phyloP scores from a whole-genome alignment of 2,888 invertebrate genomes.

The Holacanthella duospinosa region DNA sequence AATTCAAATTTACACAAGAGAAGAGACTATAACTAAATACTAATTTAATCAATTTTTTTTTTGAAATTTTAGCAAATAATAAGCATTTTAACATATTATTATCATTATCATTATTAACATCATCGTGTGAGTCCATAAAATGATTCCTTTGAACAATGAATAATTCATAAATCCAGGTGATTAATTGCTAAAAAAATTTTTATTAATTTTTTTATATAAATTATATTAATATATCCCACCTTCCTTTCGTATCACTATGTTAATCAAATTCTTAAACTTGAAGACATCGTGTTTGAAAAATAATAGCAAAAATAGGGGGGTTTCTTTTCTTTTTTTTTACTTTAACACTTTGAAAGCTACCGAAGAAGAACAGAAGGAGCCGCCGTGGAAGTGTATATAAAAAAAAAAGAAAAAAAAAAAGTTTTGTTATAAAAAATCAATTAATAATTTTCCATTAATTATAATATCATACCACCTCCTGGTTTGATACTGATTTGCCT shows the following conservation, averaged over 20 bases:
- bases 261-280: no score
- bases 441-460: conserved; percentile 20
- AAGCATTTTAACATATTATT: neutral
- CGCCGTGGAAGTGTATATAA: neutral
- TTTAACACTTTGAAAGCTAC: neutral
- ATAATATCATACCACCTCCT: conserved; percentile 1
- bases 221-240: neutral
- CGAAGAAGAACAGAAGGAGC: neutral
- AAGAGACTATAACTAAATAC: no score
- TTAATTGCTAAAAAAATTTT: no score
- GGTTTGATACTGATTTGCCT: neutral
- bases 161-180: conserved; percentile 2
- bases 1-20: neutral
- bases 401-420: neutral
- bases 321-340: neutral
- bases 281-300: neutral
- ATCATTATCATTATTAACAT: neutral
- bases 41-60: no score
- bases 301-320: neutral
- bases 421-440: conserved; percentile 16
- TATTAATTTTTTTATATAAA: no score
- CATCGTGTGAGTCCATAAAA: neutral
- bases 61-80: no score
- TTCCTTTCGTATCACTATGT: neutral
- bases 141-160: neutral